Base-by-base conservation (phyloP, 2,797 vertebrate species). In the Clarias platycephalus region DNA sequence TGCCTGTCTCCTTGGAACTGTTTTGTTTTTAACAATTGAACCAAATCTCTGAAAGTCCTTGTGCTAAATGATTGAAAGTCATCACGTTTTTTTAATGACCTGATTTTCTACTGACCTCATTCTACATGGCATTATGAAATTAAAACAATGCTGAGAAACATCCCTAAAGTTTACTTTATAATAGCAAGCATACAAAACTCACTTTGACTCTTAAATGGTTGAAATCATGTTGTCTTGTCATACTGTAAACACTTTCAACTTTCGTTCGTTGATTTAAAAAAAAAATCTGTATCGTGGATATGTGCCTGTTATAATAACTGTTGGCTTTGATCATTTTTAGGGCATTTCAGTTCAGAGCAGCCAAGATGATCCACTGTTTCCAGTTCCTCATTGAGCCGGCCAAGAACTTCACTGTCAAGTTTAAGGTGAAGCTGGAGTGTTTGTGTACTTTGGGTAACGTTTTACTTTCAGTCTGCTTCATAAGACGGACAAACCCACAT, bases 331-430 rank as follows among this genome's bases (percentile, higher is more conserved):
- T 44, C 63, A 24, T 0, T 75, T 70, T 81, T 60, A 10, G 91
- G 91, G 81, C 34, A 80, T 83, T 84, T 79, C 57, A 70, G 57
- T 77, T 49, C 60, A 82, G 31, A n/a, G 1, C 89, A 77, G 88
- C 68, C 91, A 94, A 84, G 87, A 95, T 95, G 95, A 92, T 96
- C 92, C 94, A 95, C 85, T 96, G 95, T 92, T 94, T 96, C 87
- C 94, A 95, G 89, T 95, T 95, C 90, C 92, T 96, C 81, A 90
- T 94, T 31, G 95, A 96, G 85, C 95, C 95, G 55, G 93, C 92
- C 89, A 96, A 95, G 89, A 93, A 91, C 84, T 71, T 95, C 5
- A 93, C 94, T 3, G 88, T 92, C 87, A 94, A 94, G 88, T 91
- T 95, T 72, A 95, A 95, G 95, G 95, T 95, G 89, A 26, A 63